Conservation (phyloP, 2,888 invertebrate species). For the Belgica antarctica region DNA sequence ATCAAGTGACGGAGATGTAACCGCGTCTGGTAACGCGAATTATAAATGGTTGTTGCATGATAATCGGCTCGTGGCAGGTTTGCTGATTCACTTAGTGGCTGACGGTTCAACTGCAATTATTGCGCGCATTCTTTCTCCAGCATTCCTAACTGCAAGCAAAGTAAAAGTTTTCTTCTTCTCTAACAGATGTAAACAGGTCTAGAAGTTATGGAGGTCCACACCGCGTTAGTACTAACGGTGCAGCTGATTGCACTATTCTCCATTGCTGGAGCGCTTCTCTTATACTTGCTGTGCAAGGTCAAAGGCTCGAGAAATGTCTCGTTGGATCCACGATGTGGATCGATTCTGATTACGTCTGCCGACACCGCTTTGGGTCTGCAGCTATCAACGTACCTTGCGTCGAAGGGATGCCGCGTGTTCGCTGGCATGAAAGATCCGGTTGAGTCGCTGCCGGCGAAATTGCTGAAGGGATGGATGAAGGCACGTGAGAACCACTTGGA, state of each 20-base stretch:
- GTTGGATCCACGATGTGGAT: slow-evolving; percentile 61
- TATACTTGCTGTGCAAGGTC: slow-evolving; percentile 75
- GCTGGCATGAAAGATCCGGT: slow-evolving; percentile 65
- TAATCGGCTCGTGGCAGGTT: not conserved
- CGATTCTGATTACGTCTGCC: slow-evolving; percentile 75
- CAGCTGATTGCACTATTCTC: slow-evolving; percentile 78
- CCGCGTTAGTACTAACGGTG: slow-evolving; percentile 74
- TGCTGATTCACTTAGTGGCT: not conserved
- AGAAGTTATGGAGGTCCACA: slow-evolving; percentile 71
- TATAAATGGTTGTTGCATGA: not conserved
- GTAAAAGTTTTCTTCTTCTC: not conserved
- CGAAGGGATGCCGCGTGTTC: slow-evolving; percentile 73
- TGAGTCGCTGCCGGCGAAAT: slow-evolving; percentile 62
- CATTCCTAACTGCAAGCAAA: too few relatives aligned
- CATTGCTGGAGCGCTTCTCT: slow-evolving; percentile 76
- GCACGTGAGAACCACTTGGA: slow-evolving; percentile 58
- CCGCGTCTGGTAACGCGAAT: not conserved
- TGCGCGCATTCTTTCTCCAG: too few relatives aligned
- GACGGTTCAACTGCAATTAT: not conserved
- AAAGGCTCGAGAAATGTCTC: slow-evolving; percentile 59
- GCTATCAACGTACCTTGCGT: slow-evolving; percentile 69
- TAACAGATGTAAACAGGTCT: slow-evolving; percentile 36
- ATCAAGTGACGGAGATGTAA: slow-evolving; percentile 1
- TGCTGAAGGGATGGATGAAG: slow-evolving; percentile 62
- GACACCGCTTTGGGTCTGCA: slow-evolving; percentile 78